Base-by-base conservation (phyloP, 1,140 invertebrate species). In the Drosophila serrata region DNA sequence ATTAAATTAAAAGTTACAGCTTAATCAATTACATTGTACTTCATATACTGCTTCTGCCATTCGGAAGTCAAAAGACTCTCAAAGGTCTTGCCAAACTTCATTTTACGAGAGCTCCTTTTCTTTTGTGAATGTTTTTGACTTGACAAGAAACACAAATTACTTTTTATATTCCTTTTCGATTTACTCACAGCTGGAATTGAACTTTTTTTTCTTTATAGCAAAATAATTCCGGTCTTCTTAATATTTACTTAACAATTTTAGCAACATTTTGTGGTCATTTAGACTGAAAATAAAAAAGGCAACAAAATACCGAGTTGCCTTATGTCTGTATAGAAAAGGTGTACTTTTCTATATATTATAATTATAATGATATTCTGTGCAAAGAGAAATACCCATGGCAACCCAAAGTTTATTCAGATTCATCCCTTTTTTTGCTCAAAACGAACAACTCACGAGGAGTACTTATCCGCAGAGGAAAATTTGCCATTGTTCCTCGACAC, bases 41-140 rank as follows among this genome's bases (percentile, higher is more conserved):
- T 70, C 58, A 92, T 82, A 22, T 92, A 92, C 48, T 90, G 84
- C 9, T 82, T 31, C 7, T 91, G 86, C 91, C 91, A 92, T 60
- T 92, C 91, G 0, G 61, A 29, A 11, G 91, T 92, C 24, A 92
- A 61, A 24, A 78, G 70, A 7, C 61, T 67, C 6, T 80, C 73
- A 40, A 90, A 75, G 5, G 76, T 91, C 17, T 91, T 75, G 2
- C 81, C 74, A 17, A 92, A 92, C 40, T 82, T 92, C 91, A 92
- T 92, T 15, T 58, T 73, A 7, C 1, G 4, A 6, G 11, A 42
- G 13, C 12, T 15, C 12, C 19, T 24, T 49, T 9, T 42, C 35
- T 29, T 48, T 29, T 24, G 4, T 37, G 19, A 22, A 11, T 22
- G 11, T 3, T 11, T 17, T 51, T 29, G 1, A n/a, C 1, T 61